Evolutionary conservation across 2,888 invertebrate species (phyloP).

Genomic region (Cryptocephalus primarius): DNA sequence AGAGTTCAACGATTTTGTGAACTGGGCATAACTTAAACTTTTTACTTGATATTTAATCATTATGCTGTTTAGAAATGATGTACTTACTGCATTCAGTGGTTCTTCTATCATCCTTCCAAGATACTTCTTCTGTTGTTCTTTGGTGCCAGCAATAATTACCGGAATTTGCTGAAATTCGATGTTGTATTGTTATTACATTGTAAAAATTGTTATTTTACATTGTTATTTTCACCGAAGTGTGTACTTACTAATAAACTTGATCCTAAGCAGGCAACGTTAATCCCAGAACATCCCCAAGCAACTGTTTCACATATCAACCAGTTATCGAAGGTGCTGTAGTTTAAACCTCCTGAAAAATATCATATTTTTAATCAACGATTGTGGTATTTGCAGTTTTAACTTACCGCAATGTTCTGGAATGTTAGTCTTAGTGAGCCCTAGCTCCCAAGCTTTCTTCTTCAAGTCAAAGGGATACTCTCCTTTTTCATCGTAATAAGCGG

Average conservation of each 20-base stretch:
- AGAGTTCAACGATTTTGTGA: too few species aligned
- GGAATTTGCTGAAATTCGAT: constrained; percentile 65
- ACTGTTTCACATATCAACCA: constrained; percentile 81
- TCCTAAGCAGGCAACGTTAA: constrained; percentile 84
- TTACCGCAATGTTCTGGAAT: constrained; percentile 46
- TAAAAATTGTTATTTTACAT: too few species aligned
- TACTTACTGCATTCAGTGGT: constrained; percentile 60
- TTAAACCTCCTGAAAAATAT: constrained; percentile 62
- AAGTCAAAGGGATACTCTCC: constrained; percentile 92
- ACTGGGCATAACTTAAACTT: too few species aligned
- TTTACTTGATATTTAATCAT: neutral
- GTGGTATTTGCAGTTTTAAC: neutral
- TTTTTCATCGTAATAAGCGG: constrained; percentile 75
- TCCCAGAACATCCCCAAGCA: constrained; percentile 86
- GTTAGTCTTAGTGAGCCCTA: constrained; percentile 79
- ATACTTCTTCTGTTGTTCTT: constrained; percentile 90
- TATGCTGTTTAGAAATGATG: too few species aligned
- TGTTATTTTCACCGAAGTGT: neutral
- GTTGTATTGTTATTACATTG: too few species aligned
- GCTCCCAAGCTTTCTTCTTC: constrained; percentile 79
- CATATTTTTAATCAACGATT: neutral
- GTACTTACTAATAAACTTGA: constrained; percentile 58
- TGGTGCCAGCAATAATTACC: constrained; percentile 68
- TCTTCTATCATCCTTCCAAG: constrained; percentile 82
- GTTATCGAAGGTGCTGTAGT: constrained; percentile 60